These are phyloP conservation scores for Zapus hudsonius DNA, from an alignment of 2,113 vertebrate species.

Conservation along the genomic window DNA sequence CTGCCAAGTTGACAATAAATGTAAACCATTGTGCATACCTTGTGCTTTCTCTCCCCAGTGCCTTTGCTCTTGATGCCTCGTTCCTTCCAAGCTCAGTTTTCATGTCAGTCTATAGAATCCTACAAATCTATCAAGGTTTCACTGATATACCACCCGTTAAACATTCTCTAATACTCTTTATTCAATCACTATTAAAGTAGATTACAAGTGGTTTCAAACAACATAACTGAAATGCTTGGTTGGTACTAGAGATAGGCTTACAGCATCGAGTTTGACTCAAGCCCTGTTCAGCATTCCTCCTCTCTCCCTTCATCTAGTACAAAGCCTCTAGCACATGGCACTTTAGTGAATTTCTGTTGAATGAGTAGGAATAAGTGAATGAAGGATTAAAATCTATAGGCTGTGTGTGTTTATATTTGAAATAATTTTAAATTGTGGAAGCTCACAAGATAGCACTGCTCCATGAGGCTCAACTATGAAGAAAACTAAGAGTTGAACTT, in stretches of 20 bases:
- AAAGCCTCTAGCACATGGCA: neutral
- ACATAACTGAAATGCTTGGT: too few relatives aligned
- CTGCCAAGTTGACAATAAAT: too few relatives aligned
- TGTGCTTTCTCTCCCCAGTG: accelerated
- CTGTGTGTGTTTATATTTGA: neutral
- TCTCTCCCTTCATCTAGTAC: neutral
- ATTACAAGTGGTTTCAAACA: constrained; percentile 4
- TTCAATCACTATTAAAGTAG: neutral
- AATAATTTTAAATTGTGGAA: neutral
- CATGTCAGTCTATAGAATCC: neutral
- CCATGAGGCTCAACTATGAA: neutral
- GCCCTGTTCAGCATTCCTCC: accelerated
- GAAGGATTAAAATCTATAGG: neutral
- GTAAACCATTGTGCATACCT: neutral
- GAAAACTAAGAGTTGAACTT: neutral
- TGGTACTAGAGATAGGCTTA: neutral
- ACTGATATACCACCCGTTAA: neutral
- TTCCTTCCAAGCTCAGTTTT: neutral
- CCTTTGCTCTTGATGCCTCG: neutral
- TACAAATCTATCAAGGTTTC: neutral
- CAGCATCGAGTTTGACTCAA: neutral
- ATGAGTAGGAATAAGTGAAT: neutral
- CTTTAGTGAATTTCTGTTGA: neutral
- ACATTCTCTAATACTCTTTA: neutral
- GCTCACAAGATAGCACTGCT: neutral